Evolutionary conservation across 2,888 invertebrate species (phyloP).

Genomic region (Phortica okadai): DNA sequence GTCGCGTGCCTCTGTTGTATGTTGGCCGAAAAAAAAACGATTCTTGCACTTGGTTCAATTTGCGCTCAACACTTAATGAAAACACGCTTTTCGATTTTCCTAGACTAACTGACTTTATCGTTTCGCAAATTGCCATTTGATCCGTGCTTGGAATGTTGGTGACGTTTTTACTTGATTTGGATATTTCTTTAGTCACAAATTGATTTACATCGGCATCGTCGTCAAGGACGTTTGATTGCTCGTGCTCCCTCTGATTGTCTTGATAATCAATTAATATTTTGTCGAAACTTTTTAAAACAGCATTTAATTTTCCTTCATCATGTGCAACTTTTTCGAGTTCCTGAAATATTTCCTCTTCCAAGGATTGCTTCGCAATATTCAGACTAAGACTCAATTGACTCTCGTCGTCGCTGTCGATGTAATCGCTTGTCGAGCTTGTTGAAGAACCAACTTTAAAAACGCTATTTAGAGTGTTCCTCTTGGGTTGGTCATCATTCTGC

Average conservation of each 20-base stretch:
- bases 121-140: background rate
- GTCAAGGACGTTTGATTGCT: conserved; percentile 11
- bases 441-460: conserved; percentile 21
- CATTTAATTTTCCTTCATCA: conserved; percentile 77
- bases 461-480: conserved; percentile 45
- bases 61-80: conserved; percentile 79
- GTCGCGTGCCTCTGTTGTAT: conserved; percentile 47
- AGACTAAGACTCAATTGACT: conserved; percentile 65
- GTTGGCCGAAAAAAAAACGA: conserved; percentile 54
- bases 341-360: conserved; percentile 76
- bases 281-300: conserved; percentile 78
- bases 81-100: conserved; percentile 84
- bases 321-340: conserved; percentile 76
- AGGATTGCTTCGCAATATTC: conserved; percentile 71
- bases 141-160: background rate
- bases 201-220: conserved; percentile 22
- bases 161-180: background rate
- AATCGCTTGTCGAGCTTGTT: background rate
- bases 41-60: conserved; percentile 46
- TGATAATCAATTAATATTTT: conserved; percentile 78
- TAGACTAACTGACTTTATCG: conserved; percentile 64
- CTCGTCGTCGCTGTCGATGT: conserved; percentile 73
- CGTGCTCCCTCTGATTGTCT: conserved; percentile 4
- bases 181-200: background rate
- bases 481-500: background rate